These are phyloP conservation scores for Zaprionus davidi DNA, from an alignment of 1,140 invertebrate genomes.

Conservation along the genomic window DNA sequence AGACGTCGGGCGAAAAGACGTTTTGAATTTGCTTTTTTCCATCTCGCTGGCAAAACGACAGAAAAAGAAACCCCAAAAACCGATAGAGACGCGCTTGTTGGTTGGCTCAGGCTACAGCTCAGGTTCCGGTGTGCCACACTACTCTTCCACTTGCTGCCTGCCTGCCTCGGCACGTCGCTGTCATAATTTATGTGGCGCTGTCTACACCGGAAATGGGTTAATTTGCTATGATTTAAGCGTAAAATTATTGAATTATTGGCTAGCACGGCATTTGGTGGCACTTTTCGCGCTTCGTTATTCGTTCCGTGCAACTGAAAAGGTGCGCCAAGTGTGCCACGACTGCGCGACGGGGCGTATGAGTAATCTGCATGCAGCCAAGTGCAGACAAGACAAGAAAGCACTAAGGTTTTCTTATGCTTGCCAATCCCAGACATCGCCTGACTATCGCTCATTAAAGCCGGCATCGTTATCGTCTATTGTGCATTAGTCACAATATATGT, in stretches of 20 bases:
- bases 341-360: slow-evolving; percentile 39
- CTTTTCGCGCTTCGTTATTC: slow-evolving; percentile 59
- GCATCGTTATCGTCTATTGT: slow-evolving; percentile 25
- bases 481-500: slow-evolving; percentile 21
- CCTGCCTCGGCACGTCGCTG: slow-evolving; percentile 37
- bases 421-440: slow-evolving; percentile 59
- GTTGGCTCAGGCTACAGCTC: slow-evolving; percentile 9
- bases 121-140: slow-evolving; percentile 10
- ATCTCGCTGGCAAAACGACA: slow-evolving; percentile 12
- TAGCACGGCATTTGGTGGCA: slow-evolving; percentile 60
- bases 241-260: slow-evolving; percentile 83
- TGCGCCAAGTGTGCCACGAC: slow-evolving; percentile 55
- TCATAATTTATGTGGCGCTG: slow-evolving; percentile 82
- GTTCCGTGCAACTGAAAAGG: slow-evolving; percentile 24
- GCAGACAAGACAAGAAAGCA: slow-evolving; percentile 30
- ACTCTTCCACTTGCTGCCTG: not conserved
- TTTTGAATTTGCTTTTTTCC: slow-evolving; percentile 53
- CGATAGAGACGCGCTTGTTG: slow-evolving; percentile 17
- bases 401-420: not conserved
- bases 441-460: slow-evolving; percentile 35
- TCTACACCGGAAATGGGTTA: slow-evolving; percentile 80
- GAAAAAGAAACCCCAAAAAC: slow-evolving; percentile 8
- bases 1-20: slow-evolving; percentile 53
- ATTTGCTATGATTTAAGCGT: slow-evolving; percentile 83
- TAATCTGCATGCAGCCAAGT: slow-evolving; percentile 63